Evolutionary conservation across 2,797 vertebrate genomes (phyloP).

Genomic region (Typhlichthys subterraneus): DNA sequence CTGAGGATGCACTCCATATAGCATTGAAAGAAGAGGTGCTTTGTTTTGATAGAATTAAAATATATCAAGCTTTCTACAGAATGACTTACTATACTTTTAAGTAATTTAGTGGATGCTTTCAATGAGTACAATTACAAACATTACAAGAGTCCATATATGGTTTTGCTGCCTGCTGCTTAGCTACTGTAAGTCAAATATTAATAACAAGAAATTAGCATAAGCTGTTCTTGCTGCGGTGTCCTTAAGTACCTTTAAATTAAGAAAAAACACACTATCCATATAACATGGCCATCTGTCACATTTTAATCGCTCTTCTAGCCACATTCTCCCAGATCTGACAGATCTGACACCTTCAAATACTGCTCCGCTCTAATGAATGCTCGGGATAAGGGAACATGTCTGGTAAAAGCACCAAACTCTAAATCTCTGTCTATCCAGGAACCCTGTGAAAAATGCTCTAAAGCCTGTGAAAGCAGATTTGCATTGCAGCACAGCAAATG

Average conservation of each 20-base stretch:
- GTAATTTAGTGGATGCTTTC: too few relatives aligned
- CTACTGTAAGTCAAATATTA: background rate
- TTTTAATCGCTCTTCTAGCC: slow-evolving; percentile 62
- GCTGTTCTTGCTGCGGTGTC: slow-evolving; percentile 25
- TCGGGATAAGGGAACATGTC: slow-evolving; percentile 58
- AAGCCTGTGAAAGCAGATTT: background rate
- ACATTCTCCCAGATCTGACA: slow-evolving; percentile 86
- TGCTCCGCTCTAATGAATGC: slow-evolving; percentile 63
- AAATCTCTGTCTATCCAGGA: slow-evolving; percentile 10
- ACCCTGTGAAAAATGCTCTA: background rate
- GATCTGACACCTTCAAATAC: slow-evolving; percentile 81
- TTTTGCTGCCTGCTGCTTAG: slow-evolving; percentile 4
- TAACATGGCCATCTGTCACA: slow-evolving; percentile 53
- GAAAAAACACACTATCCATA: slow-evolving; percentile 22
- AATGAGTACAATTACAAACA: background rate
- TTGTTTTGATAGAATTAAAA: too few relatives aligned
- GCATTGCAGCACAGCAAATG: background rate
- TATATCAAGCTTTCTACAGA: too few relatives aligned
- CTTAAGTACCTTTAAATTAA: background rate
- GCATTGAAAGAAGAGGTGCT: background rate
- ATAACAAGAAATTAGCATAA: slow-evolving; percentile 28
- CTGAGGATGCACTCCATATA: too few relatives aligned
- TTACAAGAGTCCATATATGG: background rate
- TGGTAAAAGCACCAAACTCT: slow-evolving; percentile 48
- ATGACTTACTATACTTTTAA: too few relatives aligned